These are phyloP conservation scores for Forficula auricularia DNA, from an alignment of 1,140 invertebrate species.

Conservation along the genomic window DNA sequence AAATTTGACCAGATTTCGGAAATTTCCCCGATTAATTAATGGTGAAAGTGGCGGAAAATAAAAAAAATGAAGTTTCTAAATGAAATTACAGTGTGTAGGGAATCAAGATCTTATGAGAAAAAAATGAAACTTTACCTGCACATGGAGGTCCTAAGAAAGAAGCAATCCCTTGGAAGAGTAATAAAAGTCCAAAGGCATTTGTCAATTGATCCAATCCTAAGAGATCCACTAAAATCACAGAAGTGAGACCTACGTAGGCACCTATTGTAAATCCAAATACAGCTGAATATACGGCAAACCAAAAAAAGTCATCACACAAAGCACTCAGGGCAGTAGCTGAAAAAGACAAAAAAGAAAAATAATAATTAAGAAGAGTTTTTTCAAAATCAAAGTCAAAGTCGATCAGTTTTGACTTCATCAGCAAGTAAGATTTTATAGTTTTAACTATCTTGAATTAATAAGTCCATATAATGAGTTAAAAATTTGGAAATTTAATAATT, in stretches of 20 bases:
- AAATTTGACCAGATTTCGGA: conserved; percentile 5
- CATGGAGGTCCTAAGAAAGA: conserved; percentile 75
- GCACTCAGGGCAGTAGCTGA: conserved; percentile 62
- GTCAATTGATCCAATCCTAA: conserved; percentile 73
- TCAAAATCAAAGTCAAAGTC: no score
- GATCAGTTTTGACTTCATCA: no score
- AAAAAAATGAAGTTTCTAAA: no score
- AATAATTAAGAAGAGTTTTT: no score
- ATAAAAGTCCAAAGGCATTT: conserved; percentile 79
- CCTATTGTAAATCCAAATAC: conserved; percentile 78
- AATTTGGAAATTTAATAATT: no score
- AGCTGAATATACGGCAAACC: conserved; percentile 57
- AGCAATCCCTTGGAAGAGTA: conserved; percentile 82
- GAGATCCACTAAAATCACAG: conserved; percentile 73
- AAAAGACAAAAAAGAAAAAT: conserved; percentile 27
- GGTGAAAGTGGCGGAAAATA: no score
- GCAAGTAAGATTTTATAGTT: no score
- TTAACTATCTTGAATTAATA: no score
- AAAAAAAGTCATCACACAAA: conserved; percentile 46
- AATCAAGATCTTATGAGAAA: no score
- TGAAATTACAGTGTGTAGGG: no score
- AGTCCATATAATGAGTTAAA: no score
- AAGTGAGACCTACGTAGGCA: conserved; percentile 83
- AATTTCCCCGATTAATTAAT: background rate
- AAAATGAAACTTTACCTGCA: conserved; percentile 47